Percentiles rank a stretch among this genome's conserved stretches.
phyloP scores from a whole-genome alignment of 2,797 vertebrate species.

The Menidia menidia region DNA sequence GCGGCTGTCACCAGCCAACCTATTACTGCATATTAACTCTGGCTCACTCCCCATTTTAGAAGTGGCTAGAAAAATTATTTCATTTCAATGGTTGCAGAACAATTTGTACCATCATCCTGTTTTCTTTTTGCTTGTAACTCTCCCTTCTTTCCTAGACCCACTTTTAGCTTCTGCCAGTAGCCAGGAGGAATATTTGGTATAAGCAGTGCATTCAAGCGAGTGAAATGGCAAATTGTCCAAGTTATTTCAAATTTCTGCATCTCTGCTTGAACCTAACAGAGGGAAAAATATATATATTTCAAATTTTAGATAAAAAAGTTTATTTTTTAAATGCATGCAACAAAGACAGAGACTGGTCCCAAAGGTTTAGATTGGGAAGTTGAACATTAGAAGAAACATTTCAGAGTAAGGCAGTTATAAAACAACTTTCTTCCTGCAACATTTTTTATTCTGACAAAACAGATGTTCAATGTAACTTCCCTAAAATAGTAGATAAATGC shows the following conservation, averaged over 20 bases:
- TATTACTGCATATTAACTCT: constrained; percentile 43
- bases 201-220: constrained; percentile 36
- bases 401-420: constrained; percentile 3
- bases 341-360: no score
- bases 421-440: constrained; percentile 27
- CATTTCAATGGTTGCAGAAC: constrained; percentile 41
- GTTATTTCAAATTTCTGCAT: constrained; percentile 1
- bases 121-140: constrained; percentile 31
- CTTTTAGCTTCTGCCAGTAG: constrained; percentile 38
- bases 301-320: constrained; percentile 18
- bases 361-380: no score
- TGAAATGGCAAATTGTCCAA: constrained; percentile 17
- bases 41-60: constrained; percentile 36
- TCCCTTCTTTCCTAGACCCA: constrained; percentile 6
- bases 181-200: constrained; percentile 39
- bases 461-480: no score
- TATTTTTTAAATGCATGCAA: not conserved
- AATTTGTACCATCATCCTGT: constrained; percentile 29
- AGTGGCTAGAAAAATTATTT: constrained; percentile 50
- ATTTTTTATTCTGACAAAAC: no score
- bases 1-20: constrained; percentile 9
- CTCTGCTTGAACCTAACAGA: not conserved
- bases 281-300: not conserved
- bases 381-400: constrained; percentile 14
- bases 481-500: no score